Conservation (phyloP, 2,113 vertebrate species). For the Dasyurus viverrinus region DNA sequence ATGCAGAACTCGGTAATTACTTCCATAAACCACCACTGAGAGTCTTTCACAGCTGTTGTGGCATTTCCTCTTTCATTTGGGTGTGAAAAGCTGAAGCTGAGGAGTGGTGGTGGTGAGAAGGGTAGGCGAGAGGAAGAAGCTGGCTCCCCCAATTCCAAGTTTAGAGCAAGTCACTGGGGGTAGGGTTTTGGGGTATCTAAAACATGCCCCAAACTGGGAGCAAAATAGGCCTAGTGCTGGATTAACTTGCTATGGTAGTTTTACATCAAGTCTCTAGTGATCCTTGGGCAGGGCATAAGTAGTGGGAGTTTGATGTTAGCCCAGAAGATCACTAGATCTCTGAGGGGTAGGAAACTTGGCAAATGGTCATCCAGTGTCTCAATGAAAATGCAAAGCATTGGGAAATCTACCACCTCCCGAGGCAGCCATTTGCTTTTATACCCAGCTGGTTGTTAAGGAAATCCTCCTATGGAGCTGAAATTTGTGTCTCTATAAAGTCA, state of each 20-base stretch:
- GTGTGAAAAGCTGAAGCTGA: neutral
- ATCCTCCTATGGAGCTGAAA: neutral
- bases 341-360: neutral
- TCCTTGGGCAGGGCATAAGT: neutral
- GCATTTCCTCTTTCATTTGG: neutral
- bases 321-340: neutral
- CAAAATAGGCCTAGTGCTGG: neutral
- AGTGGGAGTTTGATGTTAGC: neutral
- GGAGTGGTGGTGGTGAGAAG: neutral
- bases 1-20: neutral
- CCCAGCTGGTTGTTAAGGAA: neutral
- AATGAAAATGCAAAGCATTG: neutral
- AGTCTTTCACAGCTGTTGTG: neutral
- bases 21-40: neutral
- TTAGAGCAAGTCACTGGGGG: too few species aligned
- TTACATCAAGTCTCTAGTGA: neutral
- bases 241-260: neutral
- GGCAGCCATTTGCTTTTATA: neutral
- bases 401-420: neutral
- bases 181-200: neutral
- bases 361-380: neutral
- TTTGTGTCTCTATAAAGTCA: neutral
- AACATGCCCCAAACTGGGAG: neutral
- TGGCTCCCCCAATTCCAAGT: neutral
- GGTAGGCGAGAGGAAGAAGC: neutral